Percentiles rank a stretch among this genome's conserved stretches.
These are phyloP conservation scores for Ecliptopera silaceata DNA, from an alignment of 2,888 invertebrate species.

Conservation along the genomic window DNA sequence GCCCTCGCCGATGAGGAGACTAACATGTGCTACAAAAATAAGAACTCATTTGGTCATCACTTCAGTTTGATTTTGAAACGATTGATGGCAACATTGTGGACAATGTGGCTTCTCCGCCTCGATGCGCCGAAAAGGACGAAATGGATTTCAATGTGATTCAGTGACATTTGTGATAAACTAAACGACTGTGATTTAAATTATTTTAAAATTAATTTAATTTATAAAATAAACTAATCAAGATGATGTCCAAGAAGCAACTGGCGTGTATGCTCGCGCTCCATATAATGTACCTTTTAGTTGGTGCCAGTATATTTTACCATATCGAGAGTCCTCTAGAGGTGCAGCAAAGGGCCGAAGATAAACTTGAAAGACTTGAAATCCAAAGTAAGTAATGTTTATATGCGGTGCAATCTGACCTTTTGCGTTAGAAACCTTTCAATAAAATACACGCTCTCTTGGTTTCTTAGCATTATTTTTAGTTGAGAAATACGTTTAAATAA, in stretches of 20 bases:
- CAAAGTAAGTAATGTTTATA: constrained; percentile 83
- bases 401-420: constrained; percentile 32
- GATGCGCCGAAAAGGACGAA: constrained; percentile 51
- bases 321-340: constrained; percentile 90
- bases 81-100: constrained; percentile 48
- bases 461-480: background rate
- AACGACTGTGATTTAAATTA: constrained; percentile 43
- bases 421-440: constrained; percentile 18
- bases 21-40: constrained; percentile 57
- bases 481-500: too few species aligned
- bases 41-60: constrained; percentile 40
- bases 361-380: constrained; percentile 86
- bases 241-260: constrained; percentile 92
- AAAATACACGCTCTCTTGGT: constrained; percentile 3
- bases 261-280: constrained; percentile 89
- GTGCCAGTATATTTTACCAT: constrained; percentile 93
- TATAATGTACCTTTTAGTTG: constrained; percentile 89
- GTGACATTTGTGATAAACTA: constrained; percentile 41
- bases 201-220: constrained; percentile 15
- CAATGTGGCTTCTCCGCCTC: constrained; percentile 48
- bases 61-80: constrained; percentile 46
- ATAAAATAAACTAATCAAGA: constrained; percentile 68
- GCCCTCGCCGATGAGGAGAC: constrained; percentile 45
- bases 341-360: constrained; percentile 81
- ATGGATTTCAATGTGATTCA: constrained; percentile 62